These are phyloP conservation scores for human DNA, from an alignment of 2,113 vertebrate genomes.

Conservation along the genomic window GRCh38 chr5:177534001-177534500, in stretches of 20 bases:
- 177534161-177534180: neutral
- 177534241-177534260: slow-evolving; percentile 1
- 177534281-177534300: neutral
- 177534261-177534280: neutral
- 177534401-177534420: no score
- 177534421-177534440: no score
- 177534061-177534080: neutral
- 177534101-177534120: neutral
- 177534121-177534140: neutral
- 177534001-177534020: neutral
- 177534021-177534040: neutral
- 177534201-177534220: neutral
- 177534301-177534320: no score
- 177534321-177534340: no score
- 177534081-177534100: neutral
- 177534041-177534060: neutral
- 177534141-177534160: neutral
- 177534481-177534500: no score
- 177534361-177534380: no score
- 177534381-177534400: no score
- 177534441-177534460: no score
- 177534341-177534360: no score
- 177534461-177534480: no score
- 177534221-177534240: neutral
- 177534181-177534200: neutral